These are phyloP conservation scores for Odontophorus gujanensis DNA, from an alignment of 2,113 vertebrate genomes.

Conservation along the genomic window DNA sequence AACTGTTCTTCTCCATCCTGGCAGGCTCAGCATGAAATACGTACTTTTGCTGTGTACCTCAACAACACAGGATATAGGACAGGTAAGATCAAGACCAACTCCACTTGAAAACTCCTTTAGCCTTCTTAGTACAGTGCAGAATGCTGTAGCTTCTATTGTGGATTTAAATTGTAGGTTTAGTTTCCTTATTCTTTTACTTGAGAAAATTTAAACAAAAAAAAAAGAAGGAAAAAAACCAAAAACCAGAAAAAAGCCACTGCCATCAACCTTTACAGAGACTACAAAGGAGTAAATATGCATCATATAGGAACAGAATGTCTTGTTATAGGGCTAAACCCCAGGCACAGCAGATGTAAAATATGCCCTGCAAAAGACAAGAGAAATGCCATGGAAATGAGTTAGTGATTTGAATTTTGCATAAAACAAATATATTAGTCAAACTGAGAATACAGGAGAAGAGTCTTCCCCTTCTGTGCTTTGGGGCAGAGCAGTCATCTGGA, in stretches of 20 bases:
- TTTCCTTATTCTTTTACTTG: neutral
- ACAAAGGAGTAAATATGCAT: neutral
- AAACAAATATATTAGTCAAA: neutral
- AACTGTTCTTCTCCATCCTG: conserved; percentile 98
- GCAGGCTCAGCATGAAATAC: conserved; percentile 93
- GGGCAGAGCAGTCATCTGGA: neutral
- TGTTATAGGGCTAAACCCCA: neutral
- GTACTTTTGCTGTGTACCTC: conserved; percentile 94
- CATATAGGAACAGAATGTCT: neutral
- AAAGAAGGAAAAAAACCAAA: too few relatives aligned
- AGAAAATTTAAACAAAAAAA: neutral
- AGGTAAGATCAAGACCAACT: conserved; percentile 77
- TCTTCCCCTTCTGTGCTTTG: neutral
- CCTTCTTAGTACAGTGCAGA: neutral
- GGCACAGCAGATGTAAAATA: neutral
- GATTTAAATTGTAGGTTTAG: neutral
- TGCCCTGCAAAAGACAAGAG: neutral
- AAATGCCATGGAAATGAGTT: neutral
- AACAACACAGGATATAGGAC: conserved; percentile 96
- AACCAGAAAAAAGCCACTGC: too few relatives aligned
- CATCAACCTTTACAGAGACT: neutral
- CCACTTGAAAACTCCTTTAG: neutral
- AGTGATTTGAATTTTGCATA: neutral
- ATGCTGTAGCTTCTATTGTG: neutral
- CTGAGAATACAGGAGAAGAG: neutral